Percentiles rank a stretch among this genome's conserved stretches.
Conservation (phyloP, 2,797 vertebrate species). For the Lithobates sylvaticus region DNA sequence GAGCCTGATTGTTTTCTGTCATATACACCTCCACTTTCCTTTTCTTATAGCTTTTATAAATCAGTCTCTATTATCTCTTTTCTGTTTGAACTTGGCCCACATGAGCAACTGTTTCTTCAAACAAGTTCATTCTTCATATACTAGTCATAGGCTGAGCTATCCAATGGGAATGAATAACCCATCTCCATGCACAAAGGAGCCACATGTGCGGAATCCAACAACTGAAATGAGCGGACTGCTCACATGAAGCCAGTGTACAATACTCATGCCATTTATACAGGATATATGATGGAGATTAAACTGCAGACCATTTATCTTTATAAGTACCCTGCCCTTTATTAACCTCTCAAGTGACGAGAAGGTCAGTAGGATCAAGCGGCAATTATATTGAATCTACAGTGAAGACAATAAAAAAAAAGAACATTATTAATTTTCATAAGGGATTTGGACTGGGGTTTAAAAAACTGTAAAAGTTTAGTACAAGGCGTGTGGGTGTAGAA, state of each 20-base stretch:
- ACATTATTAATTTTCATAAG: conserved; percentile 21
- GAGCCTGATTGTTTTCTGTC: not conserved
- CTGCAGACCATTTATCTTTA: conserved; percentile 31
- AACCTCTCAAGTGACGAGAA: conserved; percentile 24
- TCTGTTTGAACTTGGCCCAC: conserved; percentile 26
- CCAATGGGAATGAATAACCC: not conserved
- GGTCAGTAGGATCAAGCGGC: conserved; percentile 42
- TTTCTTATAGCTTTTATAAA: not conserved
- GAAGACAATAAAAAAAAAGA: conserved; percentile 18
- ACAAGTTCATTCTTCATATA: not conserved
- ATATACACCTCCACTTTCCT: not conserved
- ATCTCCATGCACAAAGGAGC: conserved; percentile 4
- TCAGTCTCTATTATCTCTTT: not conserved
- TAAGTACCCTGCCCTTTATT: conserved; percentile 32
- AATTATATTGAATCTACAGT: not conserved
- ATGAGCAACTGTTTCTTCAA: not conserved
- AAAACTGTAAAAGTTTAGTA: not conserved
- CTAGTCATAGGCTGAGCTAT: not conserved
- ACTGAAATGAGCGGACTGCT: conserved; percentile 8
- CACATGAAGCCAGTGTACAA: conserved; percentile 16
- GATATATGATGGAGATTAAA: conserved; percentile 23
- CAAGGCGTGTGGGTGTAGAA: not conserved
- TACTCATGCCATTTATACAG: conserved; percentile 11
- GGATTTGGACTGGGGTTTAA: not conserved
- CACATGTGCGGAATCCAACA: conserved; percentile 23